Conservation (phyloP, 2,113 vertebrate species). For the Phasianus colchicus region DNA sequence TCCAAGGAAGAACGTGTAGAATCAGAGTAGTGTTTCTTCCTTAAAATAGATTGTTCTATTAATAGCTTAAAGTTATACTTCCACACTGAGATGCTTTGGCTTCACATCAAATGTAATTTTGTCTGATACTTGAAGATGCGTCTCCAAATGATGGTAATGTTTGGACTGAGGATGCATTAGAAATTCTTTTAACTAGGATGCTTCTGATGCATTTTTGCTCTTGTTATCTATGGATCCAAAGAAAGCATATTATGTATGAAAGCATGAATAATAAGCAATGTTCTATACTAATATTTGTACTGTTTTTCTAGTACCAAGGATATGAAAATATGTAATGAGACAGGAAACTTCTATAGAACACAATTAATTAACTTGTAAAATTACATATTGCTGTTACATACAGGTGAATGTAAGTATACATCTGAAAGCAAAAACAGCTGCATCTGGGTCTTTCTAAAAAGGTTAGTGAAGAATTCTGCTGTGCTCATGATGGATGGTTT, state of each 20-base stretch:
- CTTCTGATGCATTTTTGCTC: background rate
- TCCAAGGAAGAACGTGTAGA: background rate
- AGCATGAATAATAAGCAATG: background rate
- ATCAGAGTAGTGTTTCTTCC: background rate
- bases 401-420: background rate
- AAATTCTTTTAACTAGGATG: constrained; percentile 5
- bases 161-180: background rate
- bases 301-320: constrained; percentile 18
- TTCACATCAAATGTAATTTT: constrained; percentile 35
- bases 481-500: background rate
- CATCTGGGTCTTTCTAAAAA: background rate
- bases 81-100: background rate
- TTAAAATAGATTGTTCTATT: background rate
- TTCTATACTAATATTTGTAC: background rate
- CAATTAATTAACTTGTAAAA: constrained; percentile 47
- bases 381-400: constrained; percentile 4
- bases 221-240: background rate
- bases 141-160: background rate
- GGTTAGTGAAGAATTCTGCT: background rate
- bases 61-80: background rate
- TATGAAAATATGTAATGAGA: constrained; percentile 15
- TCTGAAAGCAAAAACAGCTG: constrained; percentile 31
- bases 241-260: background rate
- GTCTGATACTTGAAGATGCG: constrained; percentile 12
- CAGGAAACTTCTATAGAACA: constrained; percentile 4